A percentile compares a stretch with the other conserved stretches of the same genome.
Conservation (phyloP, 2,888 invertebrate species). For the Ditula angustiorana region DNA sequence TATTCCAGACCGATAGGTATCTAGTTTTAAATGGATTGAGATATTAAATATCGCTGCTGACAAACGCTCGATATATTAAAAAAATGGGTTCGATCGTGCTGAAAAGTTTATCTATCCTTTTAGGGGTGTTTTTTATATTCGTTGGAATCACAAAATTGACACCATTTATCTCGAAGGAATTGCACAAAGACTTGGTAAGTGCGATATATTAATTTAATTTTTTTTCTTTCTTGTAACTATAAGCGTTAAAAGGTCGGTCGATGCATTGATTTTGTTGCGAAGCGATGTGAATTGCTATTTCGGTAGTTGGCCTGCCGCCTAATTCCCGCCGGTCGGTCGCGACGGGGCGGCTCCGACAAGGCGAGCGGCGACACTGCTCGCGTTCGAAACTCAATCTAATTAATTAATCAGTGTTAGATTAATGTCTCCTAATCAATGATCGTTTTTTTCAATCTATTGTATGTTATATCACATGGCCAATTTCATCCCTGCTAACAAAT, state of each 20-base stretch:
- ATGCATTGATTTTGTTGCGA: slow-evolving; percentile 76
- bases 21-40: slow-evolving; percentile 35
- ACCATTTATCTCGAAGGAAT: slow-evolving; percentile 96
- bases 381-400: slow-evolving; percentile 21
- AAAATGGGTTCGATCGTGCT: slow-evolving; percentile 90
- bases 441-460: slow-evolving; percentile 16
- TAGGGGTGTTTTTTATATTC: slow-evolving; percentile 98
- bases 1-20: slow-evolving; percentile 3
- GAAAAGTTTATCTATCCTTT: slow-evolving; percentile 94
- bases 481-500: not conserved
- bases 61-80: slow-evolving; percentile 42
- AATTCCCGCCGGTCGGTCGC: slow-evolving; percentile 63
- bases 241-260: slow-evolving; percentile 66
- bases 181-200: slow-evolving; percentile 98
- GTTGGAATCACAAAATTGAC: slow-evolving; percentile 97
- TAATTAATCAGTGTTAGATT: slow-evolving; percentile 34
- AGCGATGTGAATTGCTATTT: slow-evolving; percentile 79
- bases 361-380: slow-evolving; percentile 44
- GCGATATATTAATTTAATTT: slow-evolving; percentile 39
- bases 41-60: slow-evolving; percentile 20
- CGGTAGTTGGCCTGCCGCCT: slow-evolving; percentile 84
- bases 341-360: slow-evolving; percentile 70
- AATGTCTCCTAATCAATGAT: slow-evolving; percentile 25
- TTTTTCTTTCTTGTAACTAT: slow-evolving; percentile 41
- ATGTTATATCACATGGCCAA: not conserved